Evolutionary conservation across 2,797 vertebrate genomes (phyloP), one percentile per base, ranked within the genome.

Genomic region (Sparus aurata): DNA sequence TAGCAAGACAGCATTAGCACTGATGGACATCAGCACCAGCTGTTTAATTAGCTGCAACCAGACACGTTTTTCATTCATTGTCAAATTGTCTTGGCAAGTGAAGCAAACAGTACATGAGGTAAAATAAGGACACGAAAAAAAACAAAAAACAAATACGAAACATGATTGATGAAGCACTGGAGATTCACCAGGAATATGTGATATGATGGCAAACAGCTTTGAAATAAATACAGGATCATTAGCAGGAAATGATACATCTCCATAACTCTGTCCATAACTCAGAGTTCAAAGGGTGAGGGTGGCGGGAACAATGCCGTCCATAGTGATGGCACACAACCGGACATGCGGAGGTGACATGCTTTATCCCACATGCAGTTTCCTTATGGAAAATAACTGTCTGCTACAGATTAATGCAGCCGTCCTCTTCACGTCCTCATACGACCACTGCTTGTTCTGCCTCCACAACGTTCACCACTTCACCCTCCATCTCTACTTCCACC

Each of bases 401-500:
- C 43, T 76, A 25, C 25, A 72, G 22, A 68, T 57, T 20, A 63
- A 62, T 45, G 46, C 53, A 79, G 75, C 71, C 17, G 0, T 79
- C 50, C 13, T 43, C 54, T 62, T 70, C 46, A 63, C 22, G 47
- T 67, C 73, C 73, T 93, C 88, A 94, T 91, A 93, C 87, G 50
- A 67, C 75, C 18, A 79, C 79, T 1, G 86, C 12, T 75, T 88
- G 86, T 57, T 87, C 87, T 17, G 75, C 82, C 57, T 88, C 91
- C 15, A 93, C 91, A 6, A 91, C 80, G 9, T 89, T 94, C 23
- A 91, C 80, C 84, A 91, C 62, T 20, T 88, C 91, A 12, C 77
- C 91, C 53, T 92, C 96, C 80, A 96, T 87, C 89, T 97, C 95
- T 86, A 97, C 91, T 63, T 97, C 95, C 89, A 97, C 94, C 72